Evolutionary conservation across 2,888 invertebrate species (phyloP), one percentile per base, ranked within the genome.

Genomic region (Diarsia rubi): DNA sequence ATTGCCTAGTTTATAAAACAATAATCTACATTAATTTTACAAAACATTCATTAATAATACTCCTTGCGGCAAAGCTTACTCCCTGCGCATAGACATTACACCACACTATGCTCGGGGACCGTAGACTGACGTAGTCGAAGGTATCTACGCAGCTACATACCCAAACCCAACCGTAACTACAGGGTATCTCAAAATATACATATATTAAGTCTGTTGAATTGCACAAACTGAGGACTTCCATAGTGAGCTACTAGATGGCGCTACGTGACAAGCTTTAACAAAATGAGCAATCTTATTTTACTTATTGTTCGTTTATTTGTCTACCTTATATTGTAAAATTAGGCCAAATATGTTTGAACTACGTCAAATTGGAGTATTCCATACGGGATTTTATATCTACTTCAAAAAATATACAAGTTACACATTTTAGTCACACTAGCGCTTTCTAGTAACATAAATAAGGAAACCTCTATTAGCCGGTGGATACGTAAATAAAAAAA

Each of bases 11-110:
- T 85, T 86, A 84, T 87, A 81, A 90, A 88, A 90, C 88, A 91
- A 91, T 91, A 91, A 92, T 86, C 90, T 91, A 92, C 91, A 91
- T 82, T 74, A 88, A 88, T 90, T 88, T 90, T 92, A 93, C 91
- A 93, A 92, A 92, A 94, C 94, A 94, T 94, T 93, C 93, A 92
- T 86, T 92, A 90, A 91, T 82, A 88, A 81, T 87, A 88, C 90
- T 90, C 88, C 91, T 89, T 90, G 90, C 91, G 90, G 90, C 91
- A 92, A 93, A 92, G 92, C 91, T 90, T 86, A 88, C 91, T 87
- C 90, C 92, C 88, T 88, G 90, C 81, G 90, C 92, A 93, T 92
- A 94, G 91, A 83, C 81, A 70, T 69, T 75, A 83, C 82, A 82
- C 82, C 82, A 84, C 88, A 92, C 92, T 93, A 93, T 93, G 93